Base-by-base conservation (phyloP, 53 echinoderm and acorn worm genomes). In the Temnopleurus reevesii region DNA sequence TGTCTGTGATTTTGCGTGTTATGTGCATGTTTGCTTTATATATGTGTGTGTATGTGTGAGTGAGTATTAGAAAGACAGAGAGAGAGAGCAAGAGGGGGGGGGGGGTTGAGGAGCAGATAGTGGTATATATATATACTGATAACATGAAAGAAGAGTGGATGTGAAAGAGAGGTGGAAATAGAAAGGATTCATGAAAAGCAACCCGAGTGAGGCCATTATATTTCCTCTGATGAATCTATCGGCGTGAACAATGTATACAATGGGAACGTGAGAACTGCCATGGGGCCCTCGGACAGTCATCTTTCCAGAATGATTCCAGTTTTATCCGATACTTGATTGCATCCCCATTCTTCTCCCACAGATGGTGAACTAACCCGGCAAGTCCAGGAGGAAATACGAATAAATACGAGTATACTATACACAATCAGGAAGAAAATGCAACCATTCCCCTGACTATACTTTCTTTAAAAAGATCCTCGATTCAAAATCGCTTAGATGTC, bases 321-420 rank as follows among this genome's bases (percentile, higher is more conserved):
- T 63, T 63, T 31, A 63, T 63, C 63, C 63, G 31, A 63, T 63
- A 63, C 34, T 63, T 63, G 63, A 63, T 63, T 63, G 63, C 63
- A 31, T 63, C 63, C 13, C 63, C 18, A 31, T 63, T 63, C 63
- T 63, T 63, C 34, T 33, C 63, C 33, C 5, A 34, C 34, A 63
- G 15, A 63, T 34, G 63, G 63, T 63, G 63, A 63, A 34, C 63
- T 63, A 63, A 33, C 63, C 63, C 2, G 63, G 63, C 30, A 63
- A 63, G 30, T 63, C 63, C 63, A 31, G n/a, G 63, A 31, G 63
- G 63, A 63, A 63, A 63, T 63, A 34, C 31, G 33, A 63, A 63
- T 63, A 63, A 63, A 63, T 63, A 63, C 63, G 63, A 34, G n/a
- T n/a, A n/a, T 63, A 34, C 34, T 15, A 30, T 9, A 63, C 63